A percentile compares a stretch with the other conserved stretches of the same genome.
Evolutionary conservation across 1,140 invertebrate genomes (phyloP).

Genomic region (Dinoponera quadriceps): DNA sequence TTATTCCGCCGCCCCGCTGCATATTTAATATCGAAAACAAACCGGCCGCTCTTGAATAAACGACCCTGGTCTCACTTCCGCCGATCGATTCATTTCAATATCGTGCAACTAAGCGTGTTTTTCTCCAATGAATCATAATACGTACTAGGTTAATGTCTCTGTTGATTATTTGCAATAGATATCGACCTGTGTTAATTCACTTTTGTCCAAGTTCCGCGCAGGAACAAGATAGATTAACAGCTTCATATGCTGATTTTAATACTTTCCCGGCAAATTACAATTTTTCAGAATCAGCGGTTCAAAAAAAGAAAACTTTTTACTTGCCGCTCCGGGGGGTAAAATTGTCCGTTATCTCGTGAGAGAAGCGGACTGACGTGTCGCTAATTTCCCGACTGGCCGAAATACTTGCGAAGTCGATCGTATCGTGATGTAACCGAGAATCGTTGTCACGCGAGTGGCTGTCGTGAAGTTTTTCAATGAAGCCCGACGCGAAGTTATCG

Average conservation of each 20-base stretch:
- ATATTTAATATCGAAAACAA: slow-evolving; percentile 46
- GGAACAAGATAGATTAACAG: no score
- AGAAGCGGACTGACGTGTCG: no score
- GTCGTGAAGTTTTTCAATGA: slow-evolving; percentile 45
- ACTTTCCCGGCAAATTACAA: no score
- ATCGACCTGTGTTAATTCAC: no score
- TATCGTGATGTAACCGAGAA: background rate
- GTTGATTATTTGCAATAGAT: no score
- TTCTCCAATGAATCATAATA: background rate
- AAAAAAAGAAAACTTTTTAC: no score
- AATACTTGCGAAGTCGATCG: slow-evolving; percentile 14
- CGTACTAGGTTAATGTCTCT: no score
- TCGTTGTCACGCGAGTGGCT: slow-evolving; percentile 32
- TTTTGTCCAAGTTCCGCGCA: no score
- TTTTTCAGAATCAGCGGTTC: no score
- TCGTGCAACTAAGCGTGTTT: background rate
- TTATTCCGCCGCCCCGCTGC: background rate
- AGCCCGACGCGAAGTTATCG: background rate
- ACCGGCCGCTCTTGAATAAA: slow-evolving; percentile 31
- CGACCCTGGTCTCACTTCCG: background rate
- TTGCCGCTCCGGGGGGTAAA: no score
- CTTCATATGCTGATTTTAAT: no score
- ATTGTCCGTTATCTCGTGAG: no score
- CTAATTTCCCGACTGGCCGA: background rate
- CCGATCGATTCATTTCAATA: background rate